A percentile compares a stretch with the other conserved stretches of the same genome.
Conservation (phyloP, 2,797 vertebrate genomes). For the Tinamus major region DNA sequence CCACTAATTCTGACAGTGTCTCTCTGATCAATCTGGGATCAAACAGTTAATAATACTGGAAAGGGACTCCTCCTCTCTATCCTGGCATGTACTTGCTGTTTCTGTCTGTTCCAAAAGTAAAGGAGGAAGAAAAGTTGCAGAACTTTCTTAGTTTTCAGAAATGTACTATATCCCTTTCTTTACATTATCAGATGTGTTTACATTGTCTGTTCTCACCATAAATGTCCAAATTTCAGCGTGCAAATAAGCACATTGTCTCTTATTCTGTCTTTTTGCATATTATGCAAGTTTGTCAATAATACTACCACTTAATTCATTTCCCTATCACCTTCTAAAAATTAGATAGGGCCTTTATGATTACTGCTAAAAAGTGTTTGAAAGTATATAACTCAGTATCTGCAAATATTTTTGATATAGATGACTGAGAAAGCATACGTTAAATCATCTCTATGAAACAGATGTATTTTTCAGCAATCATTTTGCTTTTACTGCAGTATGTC, state of each 20-base stretch:
- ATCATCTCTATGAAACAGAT: not conserved
- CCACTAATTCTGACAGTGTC: not conserved
- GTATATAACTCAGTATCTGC: not conserved
- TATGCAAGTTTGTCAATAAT: not conserved
- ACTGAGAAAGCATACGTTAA: not conserved
- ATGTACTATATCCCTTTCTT: not conserved
- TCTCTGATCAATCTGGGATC: not conserved
- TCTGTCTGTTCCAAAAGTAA: not conserved
- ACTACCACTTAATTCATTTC: not conserved
- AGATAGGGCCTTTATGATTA: not conserved
- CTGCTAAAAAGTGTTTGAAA: not conserved
- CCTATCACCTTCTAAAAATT: not conserved
- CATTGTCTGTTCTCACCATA: not conserved
- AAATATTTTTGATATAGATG: rapidly evolving
- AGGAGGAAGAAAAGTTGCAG: not conserved
- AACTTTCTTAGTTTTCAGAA: not conserved
- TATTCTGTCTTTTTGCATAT: not conserved
- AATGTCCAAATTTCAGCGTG: not conserved
- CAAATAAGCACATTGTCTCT: not conserved
- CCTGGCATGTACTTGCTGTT: not conserved
- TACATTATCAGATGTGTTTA: not conserved
- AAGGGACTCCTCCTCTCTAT: not conserved
- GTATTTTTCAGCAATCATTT: not conserved
- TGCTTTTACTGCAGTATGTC: not conserved
- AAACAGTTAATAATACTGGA: not conserved